phyloP scores from a whole-genome alignment of 2,888 invertebrate genomes.

The Cephus nigrinus region DNA sequence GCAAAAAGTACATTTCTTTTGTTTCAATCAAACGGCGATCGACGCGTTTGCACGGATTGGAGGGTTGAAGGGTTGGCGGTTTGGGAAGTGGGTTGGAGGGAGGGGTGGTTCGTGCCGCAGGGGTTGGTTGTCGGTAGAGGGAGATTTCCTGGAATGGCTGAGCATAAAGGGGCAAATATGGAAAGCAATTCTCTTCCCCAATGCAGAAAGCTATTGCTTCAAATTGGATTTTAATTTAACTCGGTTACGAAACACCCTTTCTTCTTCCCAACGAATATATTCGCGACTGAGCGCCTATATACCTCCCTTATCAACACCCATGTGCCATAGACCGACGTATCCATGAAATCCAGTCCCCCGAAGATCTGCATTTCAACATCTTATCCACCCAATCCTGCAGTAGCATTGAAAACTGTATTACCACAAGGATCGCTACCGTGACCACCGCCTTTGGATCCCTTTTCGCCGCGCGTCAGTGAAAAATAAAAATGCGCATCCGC shows the following conservation, averaged over 20 bases:
- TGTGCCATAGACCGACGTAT: not conserved
- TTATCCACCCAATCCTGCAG: not conserved
- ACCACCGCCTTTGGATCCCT: not conserved
- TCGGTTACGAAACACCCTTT: conserved; percentile 23
- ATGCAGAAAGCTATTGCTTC: conserved; percentile 33
- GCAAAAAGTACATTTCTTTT: not conserved
- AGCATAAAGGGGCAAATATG: conserved; percentile 26
- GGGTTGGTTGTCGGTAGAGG: not conserved
- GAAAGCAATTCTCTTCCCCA: conserved; percentile 29
- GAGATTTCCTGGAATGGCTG: not conserved
- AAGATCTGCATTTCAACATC: not conserved
- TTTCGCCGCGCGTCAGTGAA: not conserved
- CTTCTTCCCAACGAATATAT: conserved; percentile 3
- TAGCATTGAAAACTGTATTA: not conserved
- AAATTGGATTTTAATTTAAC: conserved; percentile 46
- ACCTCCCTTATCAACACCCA: not conserved
- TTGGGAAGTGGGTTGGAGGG: not conserved
- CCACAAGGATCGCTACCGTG: not conserved
- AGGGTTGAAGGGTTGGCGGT: not conserved
- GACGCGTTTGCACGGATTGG: not conserved
- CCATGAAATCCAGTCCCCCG: not conserved
- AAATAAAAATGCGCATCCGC: not conserved
- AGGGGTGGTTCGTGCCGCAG: not conserved
- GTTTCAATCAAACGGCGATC: not conserved
- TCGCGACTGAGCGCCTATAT: not conserved